These are phyloP conservation scores for Sebastes baramenuke DNA, from an alignment of 2,797 vertebrate genomes.

Conservation along the genomic window DNA sequence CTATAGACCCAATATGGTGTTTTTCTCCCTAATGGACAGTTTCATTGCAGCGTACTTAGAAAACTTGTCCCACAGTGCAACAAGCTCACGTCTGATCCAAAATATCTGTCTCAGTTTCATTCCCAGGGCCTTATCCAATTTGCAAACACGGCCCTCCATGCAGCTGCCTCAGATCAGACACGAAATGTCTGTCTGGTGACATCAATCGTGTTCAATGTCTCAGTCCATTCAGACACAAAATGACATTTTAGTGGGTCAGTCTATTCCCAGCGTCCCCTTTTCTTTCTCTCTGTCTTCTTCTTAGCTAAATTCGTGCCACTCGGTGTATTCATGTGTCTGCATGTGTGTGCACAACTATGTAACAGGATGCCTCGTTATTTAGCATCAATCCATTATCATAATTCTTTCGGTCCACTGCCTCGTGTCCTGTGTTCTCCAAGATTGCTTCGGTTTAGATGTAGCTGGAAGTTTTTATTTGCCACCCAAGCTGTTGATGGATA, in stretches of 20 bases:
- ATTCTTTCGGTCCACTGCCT: constrained; percentile 34
- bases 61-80: constrained; percentile 9
- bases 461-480: not conserved
- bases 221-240: constrained; percentile 31
- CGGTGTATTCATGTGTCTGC: not conserved
- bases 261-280: constrained; percentile 9
- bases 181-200: constrained; percentile 31
- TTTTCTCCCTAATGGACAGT: constrained; percentile 13
- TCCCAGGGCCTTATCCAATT: constrained; percentile 37
- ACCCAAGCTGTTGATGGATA: not conserved
- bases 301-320: constrained; percentile 2
- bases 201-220: constrained; percentile 39
- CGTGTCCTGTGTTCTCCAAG: constrained; percentile 28
- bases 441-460: constrained; percentile 11
- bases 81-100: constrained; percentile 19
- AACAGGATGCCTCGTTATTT: constrained; percentile 21
- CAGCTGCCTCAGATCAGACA: constrained; percentile 37
- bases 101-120: constrained; percentile 27
- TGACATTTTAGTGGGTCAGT: constrained; percentile 36
- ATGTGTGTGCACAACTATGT: not conserved
- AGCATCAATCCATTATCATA: constrained; percentile 46
- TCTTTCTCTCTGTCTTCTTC: not conserved
- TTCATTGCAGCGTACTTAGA: constrained; percentile 14
- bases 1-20: not conserved
- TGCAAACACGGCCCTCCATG: constrained; percentile 27